A percentile compares a stretch with the other conserved stretches of the same genome.
Conservation (phyloP, 2,113 vertebrate genomes). For the Chionodraco myersi region DNA sequence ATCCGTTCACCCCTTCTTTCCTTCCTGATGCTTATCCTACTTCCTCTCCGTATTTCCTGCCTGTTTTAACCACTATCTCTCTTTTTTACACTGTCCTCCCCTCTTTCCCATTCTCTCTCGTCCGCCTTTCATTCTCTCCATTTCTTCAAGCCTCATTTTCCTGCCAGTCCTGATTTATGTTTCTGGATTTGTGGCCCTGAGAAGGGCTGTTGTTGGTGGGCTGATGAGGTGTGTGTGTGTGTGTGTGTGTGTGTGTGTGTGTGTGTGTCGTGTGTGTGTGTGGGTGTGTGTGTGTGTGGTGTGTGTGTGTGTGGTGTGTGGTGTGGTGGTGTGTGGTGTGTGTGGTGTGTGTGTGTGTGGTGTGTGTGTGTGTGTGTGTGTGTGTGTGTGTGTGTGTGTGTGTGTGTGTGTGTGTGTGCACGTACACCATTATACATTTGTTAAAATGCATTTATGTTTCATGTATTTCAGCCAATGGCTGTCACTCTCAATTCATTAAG, state of each 20-base stretch:
- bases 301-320: too few relatives aligned
- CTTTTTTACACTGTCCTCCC: constrained; percentile 41
- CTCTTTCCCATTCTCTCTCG: constrained; percentile 40
- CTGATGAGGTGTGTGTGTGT: constrained; percentile 66
- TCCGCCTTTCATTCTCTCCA: constrained; percentile 62
- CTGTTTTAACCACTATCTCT: constrained; percentile 48
- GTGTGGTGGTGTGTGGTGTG: constrained; percentile 53
- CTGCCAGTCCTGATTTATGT: constrained; percentile 79
- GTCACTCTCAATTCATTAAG: constrained; percentile 15
- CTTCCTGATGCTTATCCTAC: constrained; percentile 48
- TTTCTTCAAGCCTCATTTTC: constrained; percentile 74
- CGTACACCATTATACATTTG: too few relatives aligned
- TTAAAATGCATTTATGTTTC: constrained; percentile 21
- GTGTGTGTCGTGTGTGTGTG: not conserved
- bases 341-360: constrained; percentile 28
- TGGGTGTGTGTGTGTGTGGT: not conserved
- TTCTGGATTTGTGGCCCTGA: constrained; percentile 75
- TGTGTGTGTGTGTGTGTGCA: not conserved
- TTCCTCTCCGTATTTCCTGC: constrained; percentile 63
- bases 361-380: constrained; percentile 44
- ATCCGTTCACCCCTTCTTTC: constrained; percentile 62
- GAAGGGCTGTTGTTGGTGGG: constrained; percentile 60
- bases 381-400: constrained; percentile 40
- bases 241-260: too few relatives aligned
- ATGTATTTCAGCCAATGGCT: constrained; percentile 9